These are phyloP conservation scores for Panzeria rudis DNA, from an alignment of 2,888 invertebrate genomes.

Conservation along the genomic window DNA sequence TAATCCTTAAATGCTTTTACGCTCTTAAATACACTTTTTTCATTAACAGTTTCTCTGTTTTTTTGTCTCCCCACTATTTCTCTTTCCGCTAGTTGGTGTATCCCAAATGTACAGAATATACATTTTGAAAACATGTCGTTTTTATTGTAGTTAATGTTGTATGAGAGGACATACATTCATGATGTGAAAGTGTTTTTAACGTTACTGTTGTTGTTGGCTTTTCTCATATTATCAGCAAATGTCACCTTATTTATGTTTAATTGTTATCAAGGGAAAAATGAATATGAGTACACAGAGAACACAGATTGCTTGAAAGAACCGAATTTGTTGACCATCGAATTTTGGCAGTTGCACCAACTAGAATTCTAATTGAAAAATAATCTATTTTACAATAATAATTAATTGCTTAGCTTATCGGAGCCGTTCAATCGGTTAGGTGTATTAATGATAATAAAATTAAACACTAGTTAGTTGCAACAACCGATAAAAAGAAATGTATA, in stretches of 20 bases:
- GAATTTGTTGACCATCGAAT: too few relatives aligned
- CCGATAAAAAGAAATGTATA: too few relatives aligned
- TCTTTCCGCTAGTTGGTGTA: background rate
- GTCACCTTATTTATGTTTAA: constrained; percentile 61
- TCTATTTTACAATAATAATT: too few relatives aligned
- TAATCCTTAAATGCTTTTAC: constrained; percentile 49
- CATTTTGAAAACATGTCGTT: constrained; percentile 34
- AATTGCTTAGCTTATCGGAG: too few relatives aligned
- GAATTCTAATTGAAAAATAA: too few relatives aligned
- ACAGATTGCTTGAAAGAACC: too few relatives aligned
- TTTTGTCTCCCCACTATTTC: background rate
- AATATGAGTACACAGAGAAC: background rate
- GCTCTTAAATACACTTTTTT: constrained; percentile 12
- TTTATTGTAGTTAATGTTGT: constrained; percentile 27
- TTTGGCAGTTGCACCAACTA: too few relatives aligned
- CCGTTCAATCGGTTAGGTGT: too few relatives aligned
- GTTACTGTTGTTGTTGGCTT: background rate
- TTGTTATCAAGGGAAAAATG: constrained; percentile 19
- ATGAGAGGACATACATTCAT: background rate
- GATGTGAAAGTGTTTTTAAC: background rate
- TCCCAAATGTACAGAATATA: background rate
- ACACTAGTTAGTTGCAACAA: too few relatives aligned
- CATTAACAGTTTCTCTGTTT: constrained; percentile 17
- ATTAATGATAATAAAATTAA: too few relatives aligned
- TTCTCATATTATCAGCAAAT: constrained; percentile 62